Conservation (phyloP, 2,797 vertebrate genomes). For the Todus mexicanus region DNA sequence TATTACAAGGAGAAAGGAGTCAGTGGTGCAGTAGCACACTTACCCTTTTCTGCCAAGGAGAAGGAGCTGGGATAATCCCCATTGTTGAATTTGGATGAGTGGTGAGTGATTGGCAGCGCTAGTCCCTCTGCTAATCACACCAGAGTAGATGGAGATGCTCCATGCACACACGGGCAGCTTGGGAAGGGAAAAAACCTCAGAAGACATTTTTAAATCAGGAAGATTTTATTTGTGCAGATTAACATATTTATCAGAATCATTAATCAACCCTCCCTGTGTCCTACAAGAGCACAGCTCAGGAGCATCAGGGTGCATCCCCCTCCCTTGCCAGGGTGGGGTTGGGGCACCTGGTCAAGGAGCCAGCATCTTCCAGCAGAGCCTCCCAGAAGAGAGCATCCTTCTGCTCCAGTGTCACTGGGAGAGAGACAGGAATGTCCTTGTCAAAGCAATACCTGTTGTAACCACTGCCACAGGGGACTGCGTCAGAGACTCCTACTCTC, state of each 20-base stretch:
- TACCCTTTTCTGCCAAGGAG: neutral
- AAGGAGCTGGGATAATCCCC: conserved; percentile 7
- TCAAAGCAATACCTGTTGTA: neutral
- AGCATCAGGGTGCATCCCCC: neutral
- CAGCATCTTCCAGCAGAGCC: neutral
- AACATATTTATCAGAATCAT: conserved; percentile 7
- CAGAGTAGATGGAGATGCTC: neutral
- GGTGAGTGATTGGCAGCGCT: neutral
- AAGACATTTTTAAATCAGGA: neutral
- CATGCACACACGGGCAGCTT: neutral
- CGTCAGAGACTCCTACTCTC: neutral
- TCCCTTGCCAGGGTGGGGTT: neutral
- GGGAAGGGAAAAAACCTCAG: neutral
- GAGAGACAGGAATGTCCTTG: neutral
- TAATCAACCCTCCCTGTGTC: neutral
- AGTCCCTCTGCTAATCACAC: neutral
- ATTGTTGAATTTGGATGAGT: neutral
- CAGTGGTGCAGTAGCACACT: neutral
- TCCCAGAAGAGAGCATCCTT: neutral
- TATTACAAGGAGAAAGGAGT: conserved; percentile 1
- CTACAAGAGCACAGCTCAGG: neutral
- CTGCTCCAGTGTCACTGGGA: neutral
- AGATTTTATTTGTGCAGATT: conserved; percentile 8
- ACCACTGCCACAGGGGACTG: neutral
- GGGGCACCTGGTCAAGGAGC: neutral